A percentile compares a stretch with the other conserved stretches of the same genome.
Evolutionary conservation across 92 coral and sea anemone genomes (phyloP).

Genomic region (Zoanthus solanderi): DNA sequence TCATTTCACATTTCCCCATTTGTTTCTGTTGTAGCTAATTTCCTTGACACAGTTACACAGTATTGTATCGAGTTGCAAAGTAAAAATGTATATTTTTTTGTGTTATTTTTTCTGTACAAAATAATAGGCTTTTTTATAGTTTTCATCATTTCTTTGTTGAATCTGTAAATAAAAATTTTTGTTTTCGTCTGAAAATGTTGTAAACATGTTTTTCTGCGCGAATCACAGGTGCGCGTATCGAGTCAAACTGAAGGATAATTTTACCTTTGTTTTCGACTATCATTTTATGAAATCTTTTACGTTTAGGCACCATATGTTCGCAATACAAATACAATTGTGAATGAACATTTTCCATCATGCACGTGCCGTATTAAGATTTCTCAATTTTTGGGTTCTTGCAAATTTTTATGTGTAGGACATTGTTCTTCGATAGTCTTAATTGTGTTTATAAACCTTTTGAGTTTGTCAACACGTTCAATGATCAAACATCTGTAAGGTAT

Average conservation of each 20-base stretch:
- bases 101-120: background rate
- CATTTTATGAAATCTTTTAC: too few relatives aligned
- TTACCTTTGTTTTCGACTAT: too few relatives aligned
- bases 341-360: background rate
- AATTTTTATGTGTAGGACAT: background rate
- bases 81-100: background rate
- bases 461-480: background rate
- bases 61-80: too few relatives aligned
- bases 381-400: background rate
- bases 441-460: background rate
- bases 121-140: background rate
- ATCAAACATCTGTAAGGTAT: background rate
- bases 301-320: too few relatives aligned
- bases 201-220: background rate
- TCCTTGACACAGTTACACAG: too few relatives aligned
- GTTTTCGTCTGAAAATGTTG: too few relatives aligned
- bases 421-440: background rate
- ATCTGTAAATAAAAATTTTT: background rate
- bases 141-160: background rate
- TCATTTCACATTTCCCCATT: too few relatives aligned
- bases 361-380: background rate
- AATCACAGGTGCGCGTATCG: background rate
- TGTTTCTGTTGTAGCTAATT: too few relatives aligned
- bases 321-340: too few relatives aligned
- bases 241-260: too few relatives aligned